Percentiles rank a stretch among this genome's conserved stretches.
phyloP scores from a whole-genome alignment of 1,140 invertebrate species.

The Danaus melanippus region DNA sequence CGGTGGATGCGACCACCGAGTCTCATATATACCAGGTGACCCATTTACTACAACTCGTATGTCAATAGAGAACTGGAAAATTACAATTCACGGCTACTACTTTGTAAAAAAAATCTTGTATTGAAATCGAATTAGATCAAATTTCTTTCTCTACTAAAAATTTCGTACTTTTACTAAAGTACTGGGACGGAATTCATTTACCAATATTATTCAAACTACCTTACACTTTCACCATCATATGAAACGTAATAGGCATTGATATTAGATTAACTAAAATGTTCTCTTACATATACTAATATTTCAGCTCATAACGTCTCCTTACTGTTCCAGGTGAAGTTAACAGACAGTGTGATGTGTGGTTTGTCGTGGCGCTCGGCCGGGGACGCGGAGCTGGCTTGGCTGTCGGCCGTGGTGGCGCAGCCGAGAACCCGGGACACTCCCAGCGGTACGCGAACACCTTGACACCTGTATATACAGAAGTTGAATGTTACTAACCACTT shows the following conservation, averaged over 20 bases:
- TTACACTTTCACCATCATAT: too few species aligned
- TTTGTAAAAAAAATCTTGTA: too few species aligned
- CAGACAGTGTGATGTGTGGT: constrained; percentile 92
- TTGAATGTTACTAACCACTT: too few species aligned
- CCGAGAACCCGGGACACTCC: constrained; percentile 40
- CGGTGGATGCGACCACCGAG: constrained; percentile 96
- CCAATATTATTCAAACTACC: neutral
- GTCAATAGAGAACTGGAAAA: neutral
- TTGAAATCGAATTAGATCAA: too few species aligned
- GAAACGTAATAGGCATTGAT: too few species aligned
- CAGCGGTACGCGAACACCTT: constrained; percentile 13
- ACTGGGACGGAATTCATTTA: neutral
- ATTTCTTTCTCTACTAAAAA: too few species aligned
- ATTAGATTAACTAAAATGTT: too few species aligned
- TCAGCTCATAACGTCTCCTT: neutral
- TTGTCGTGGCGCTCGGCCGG: constrained; percentile 87
- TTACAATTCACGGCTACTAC: neutral
- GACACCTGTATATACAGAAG: neutral
- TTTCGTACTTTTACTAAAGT: too few species aligned
- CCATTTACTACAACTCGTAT: neutral
- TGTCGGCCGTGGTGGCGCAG: constrained; percentile 82
- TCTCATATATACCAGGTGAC: constrained; percentile 97
- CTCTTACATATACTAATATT: neutral
- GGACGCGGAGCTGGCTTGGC: constrained; percentile 94
- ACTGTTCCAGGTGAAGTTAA: constrained; percentile 82